Evolutionary conservation across 2,113 vertebrate genomes (phyloP).

Genomic region (Elachura formosa): DNA sequence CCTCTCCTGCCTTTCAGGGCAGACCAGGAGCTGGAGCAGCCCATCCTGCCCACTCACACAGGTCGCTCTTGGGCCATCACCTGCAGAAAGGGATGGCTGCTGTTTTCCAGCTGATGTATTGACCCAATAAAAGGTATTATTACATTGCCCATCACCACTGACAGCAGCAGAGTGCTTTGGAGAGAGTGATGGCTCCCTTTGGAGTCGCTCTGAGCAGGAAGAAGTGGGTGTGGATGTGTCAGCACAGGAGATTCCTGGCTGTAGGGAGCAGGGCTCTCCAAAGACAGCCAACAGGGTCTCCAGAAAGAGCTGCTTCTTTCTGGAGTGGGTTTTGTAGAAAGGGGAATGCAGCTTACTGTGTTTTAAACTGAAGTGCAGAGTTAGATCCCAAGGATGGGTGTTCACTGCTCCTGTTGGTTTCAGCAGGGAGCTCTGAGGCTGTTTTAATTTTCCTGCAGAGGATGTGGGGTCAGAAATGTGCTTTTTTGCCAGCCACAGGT

Average conservation of each 20-base stretch:
- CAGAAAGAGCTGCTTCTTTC: background rate
- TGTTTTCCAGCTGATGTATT: conserved; percentile 71
- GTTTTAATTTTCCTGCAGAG: background rate
- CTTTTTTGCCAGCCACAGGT: background rate
- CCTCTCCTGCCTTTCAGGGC: background rate
- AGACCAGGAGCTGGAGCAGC: background rate
- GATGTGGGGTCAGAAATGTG: background rate
- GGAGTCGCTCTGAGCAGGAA: background rate
- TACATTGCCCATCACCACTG: conserved; percentile 51
- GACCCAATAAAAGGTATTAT: conserved; percentile 68
- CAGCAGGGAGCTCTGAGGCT: background rate
- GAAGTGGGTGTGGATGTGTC: background rate
- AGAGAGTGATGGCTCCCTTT: conserved; percentile 52
- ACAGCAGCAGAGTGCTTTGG: conserved; percentile 28
- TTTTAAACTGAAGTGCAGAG: background rate
- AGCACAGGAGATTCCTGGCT: background rate
- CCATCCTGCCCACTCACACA: background rate
- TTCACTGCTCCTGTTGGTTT: background rate
- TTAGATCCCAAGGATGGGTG: background rate
- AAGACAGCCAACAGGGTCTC: background rate
- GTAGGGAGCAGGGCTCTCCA: background rate
- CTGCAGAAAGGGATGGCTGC: conserved; percentile 34
- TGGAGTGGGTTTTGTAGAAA: background rate
- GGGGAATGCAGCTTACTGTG: background rate
- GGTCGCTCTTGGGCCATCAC: conserved; percentile 49